Percentiles rank a stretch among this genome's conserved stretches.
Conservation (phyloP, 2,888 invertebrate species). For the Sphecodes monilicornis region DNA sequence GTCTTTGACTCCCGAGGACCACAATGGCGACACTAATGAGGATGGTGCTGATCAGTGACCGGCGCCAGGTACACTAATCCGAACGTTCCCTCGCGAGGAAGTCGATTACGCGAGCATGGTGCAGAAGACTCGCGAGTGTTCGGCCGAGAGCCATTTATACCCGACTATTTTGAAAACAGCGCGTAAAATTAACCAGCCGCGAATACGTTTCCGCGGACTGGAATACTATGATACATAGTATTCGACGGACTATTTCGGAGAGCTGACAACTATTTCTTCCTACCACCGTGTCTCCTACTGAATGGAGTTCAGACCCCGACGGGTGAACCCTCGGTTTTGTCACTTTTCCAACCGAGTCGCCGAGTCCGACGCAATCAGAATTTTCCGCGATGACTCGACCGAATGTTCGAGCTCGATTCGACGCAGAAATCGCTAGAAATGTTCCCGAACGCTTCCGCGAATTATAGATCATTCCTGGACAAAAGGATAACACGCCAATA, state of each 20-base stretch:
- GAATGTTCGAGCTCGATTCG: background rate
- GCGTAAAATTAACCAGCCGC: slow-evolving; percentile 46
- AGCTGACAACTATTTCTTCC: slow-evolving; percentile 20
- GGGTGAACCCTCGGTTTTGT: background rate
- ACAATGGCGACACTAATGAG: background rate
- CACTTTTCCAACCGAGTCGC: background rate
- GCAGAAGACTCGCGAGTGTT: slow-evolving; percentile 4
- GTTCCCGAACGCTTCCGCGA: background rate
- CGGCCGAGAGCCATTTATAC: slow-evolving; percentile 45
- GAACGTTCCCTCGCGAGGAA: background rate
- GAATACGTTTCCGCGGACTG: slow-evolving; percentile 38
- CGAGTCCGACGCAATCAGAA: background rate
- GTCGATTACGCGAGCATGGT: background rate
- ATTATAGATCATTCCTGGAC: background rate
- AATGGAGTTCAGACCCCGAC: slow-evolving; percentile 5
- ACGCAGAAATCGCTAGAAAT: background rate
- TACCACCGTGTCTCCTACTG: background rate
- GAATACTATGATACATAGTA: slow-evolving; percentile 24
- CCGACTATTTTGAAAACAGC: slow-evolving; percentile 51
- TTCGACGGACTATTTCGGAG: slow-evolving; percentile 37
- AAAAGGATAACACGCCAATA: background rate
- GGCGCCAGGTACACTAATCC: background rate
- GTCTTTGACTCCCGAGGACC: background rate
- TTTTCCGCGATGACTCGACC: slow-evolving; percentile 2
- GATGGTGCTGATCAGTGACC: slow-evolving; percentile 12